Evolutionary conservation across 2,797 vertebrate species (phyloP), one percentile per base, ranked within the genome.

Genomic region (Australoheros facetus): DNA sequence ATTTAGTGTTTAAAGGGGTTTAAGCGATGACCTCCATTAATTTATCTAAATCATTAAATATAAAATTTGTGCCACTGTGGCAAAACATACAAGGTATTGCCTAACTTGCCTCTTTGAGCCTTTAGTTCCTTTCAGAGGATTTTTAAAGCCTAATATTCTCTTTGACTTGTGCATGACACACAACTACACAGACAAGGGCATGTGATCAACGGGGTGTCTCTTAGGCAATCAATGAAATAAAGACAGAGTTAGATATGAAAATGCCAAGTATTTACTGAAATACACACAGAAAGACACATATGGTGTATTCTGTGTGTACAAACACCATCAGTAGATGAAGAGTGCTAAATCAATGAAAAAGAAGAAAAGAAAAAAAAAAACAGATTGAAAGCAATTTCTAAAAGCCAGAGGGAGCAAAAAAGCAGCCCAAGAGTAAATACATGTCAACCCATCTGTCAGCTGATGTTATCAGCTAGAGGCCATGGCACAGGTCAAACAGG

Each of bases 401-500:
- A 88, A 81, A 82, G 66, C n/a, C 53, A 2, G 51, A 81, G 75
- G 13, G 3, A 71, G 59, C 21, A 53, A 55, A 81, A 26, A 85
- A 76, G 55, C 59, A 56, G 77, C 80, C 62, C 48, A 9, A 23
- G 59, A 91, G 81, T 89, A 88, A 88, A 87, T 85, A 88, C 87
- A 90, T 80, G 76, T 82, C 71, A 42, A 77, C 81, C 78, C 88
- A 91, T 90, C 90, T 92, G 91, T 89, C 87, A 87, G 84, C 78
- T 85, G 87, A 90, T 60, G n/a, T 83, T 79, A 89, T 87, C 88
- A 82, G 76, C 75, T 70, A 32, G 80, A 90, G 89, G 73, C 79
- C 16, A 51, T 71, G 79, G 85, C 87, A 79, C 78, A 73, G 89
- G 92, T 91, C 89, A 93, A 85, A 88, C 82, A 88, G 86, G 88